Percentiles rank a stretch among this genome's conserved stretches.
phyloP scores from a whole-genome alignment of 2,797 vertebrate genomes.

The Melanotaenia maccullochi region DNA sequence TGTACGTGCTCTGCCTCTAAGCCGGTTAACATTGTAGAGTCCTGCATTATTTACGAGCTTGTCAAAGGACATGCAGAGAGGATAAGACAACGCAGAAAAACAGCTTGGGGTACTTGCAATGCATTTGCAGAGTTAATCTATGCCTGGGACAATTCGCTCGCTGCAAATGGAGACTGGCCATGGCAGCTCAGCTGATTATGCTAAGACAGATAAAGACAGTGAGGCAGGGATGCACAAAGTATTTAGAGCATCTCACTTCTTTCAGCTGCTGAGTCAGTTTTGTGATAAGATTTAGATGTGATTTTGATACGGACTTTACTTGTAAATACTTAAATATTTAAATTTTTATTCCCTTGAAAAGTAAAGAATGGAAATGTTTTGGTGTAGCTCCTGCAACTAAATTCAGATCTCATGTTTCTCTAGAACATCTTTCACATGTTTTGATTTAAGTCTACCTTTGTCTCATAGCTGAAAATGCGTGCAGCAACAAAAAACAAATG shows the following conservation, averaged over 20 bases:
- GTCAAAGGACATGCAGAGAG: conserved; percentile 47
- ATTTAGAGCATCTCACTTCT: too few relatives aligned
- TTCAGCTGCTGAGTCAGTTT: too few relatives aligned
- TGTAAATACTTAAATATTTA: too few relatives aligned
- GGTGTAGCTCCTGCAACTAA: too few relatives aligned
- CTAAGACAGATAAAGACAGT: conserved; percentile 8
- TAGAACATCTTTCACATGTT: neutral
- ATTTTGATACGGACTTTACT: too few relatives aligned
- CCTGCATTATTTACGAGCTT: conserved; percentile 65
- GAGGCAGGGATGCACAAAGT: too few relatives aligned
- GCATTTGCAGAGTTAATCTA: conserved; percentile 53
- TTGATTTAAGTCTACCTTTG: too few relatives aligned
- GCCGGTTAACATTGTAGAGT: conserved; percentile 44
- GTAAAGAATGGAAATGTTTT: too few relatives aligned
- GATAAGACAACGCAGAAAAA: conserved; percentile 44
- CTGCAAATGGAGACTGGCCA: conserved; percentile 2
- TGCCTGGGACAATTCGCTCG: conserved; percentile 8
- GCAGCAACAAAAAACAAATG: too few relatives aligned
- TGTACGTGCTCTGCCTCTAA: conserved; percentile 22
- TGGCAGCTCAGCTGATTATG: conserved; percentile 25
- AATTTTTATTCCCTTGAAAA: too few relatives aligned
- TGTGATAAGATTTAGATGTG: too few relatives aligned
- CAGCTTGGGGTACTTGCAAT: conserved; percentile 41
- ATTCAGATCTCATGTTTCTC: neutral
- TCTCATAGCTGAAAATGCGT: too few relatives aligned